Base-by-base conservation (phyloP, 2,888 invertebrate species). In the Drosophila yooni region DNA sequence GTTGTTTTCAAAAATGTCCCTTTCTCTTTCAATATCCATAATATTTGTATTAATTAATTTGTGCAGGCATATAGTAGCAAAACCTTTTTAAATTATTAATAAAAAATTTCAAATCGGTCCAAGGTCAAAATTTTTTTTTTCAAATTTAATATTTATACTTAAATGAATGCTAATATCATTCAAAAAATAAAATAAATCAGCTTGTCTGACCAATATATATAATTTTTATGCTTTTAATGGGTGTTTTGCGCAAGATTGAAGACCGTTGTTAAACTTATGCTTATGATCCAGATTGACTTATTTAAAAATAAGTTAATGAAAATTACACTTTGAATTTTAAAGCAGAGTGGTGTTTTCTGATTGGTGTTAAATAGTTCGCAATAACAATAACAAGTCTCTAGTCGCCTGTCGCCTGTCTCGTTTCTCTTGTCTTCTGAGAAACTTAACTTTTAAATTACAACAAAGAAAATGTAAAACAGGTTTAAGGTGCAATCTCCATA, bases 401-500 rank as follows among this genome's bases (percentile, higher is more conserved):
- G 31, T 46, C 52, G 53, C 46, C 38, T 56, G 67, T 67, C 60
- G 40, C 33, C 2, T 50, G 58, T 13, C 61, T 25, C 27, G 15
- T 65, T 13, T 52, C 15, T 27, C 57, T 60, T 74, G 70, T 67
- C 67, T 64, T 58, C 72, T 72, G 75, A 71, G 70, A 68, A 58
- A 54, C 46, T 64, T 51, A 21, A 53, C 40, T 59, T 70, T 67
- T 64, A 67, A 63, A 27, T 38, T 27, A 38, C 38, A 11, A 52
- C 15, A 48, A 59, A 34, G 50, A 27, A 51, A 34, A 53, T 34
- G 53, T 21, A 70, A 27, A 65, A 50, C 52, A 25, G 21, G 59
- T 70, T 61, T n/a, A n/a, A 52, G 53, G 52, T 65, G 60, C 61
- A 76, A 81, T 84, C 80, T 87, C 59, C 80, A 84, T 84, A 74